Percentiles rank a stretch among this genome's conserved stretches.
These are phyloP conservation scores for Pogonocichla stellata DNA, from an alignment of 2,113 vertebrate species.

Conservation along the genomic window DNA sequence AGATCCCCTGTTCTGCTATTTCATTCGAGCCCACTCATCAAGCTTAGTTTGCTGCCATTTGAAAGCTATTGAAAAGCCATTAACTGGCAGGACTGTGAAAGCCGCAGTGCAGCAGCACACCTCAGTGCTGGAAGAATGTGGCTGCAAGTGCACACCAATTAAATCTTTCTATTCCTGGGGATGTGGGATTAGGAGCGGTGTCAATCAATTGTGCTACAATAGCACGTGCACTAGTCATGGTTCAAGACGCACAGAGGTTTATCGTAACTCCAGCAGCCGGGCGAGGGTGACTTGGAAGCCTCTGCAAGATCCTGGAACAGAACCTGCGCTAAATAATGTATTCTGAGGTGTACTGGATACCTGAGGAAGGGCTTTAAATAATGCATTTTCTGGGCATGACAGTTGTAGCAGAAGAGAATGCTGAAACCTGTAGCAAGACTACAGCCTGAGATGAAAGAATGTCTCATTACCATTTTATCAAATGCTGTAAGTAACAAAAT, in stretches of 20 bases:
- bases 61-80: constrained; percentile 78
- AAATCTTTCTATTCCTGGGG: constrained; percentile 62
- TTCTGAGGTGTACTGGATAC: constrained; percentile 75
- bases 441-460: constrained; percentile 81
- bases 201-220: constrained; percentile 80
- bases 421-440: constrained; percentile 75
- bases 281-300: constrained; percentile 60
- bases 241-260: constrained; percentile 58
- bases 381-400: constrained; percentile 78
- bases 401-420: constrained; percentile 75
- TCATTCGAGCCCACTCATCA: constrained; percentile 69
- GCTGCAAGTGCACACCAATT: constrained; percentile 70
- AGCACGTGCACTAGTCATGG: constrained; percentile 79
- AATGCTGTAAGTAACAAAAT: constrained; percentile 90
- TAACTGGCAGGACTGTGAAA: constrained; percentile 70
- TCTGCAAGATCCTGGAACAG: constrained; percentile 56
- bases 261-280: constrained; percentile 63
- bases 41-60: constrained; percentile 73
- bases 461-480: constrained; percentile 96
- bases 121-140: constrained; percentile 57
- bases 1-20: constrained; percentile 33
- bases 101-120: constrained; percentile 82
- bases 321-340: constrained; percentile 77
- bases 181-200: constrained; percentile 73
- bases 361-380: constrained; percentile 80